Percentiles rank a stretch among this genome's conserved stretches.
phyloP scores from a whole-genome alignment of 2,113 vertebrate species.

The Galemys pyrenaicus region DNA sequence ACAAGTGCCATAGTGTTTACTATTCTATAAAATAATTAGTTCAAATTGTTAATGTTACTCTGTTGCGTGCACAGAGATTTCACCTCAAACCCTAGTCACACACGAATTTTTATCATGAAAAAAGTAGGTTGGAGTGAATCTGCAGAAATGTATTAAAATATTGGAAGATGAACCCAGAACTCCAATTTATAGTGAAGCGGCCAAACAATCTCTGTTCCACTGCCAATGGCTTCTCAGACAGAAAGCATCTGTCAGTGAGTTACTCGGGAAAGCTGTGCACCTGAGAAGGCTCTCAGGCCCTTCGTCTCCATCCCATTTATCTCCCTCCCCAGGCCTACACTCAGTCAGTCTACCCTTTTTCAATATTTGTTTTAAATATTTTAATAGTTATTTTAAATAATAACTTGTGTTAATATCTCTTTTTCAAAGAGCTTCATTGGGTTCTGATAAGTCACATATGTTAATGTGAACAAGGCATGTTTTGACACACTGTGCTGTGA shows the following conservation, averaged over 20 bases:
- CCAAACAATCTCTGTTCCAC: neutral
- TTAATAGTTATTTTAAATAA: neutral
- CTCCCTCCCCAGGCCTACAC: neutral
- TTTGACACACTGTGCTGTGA: neutral
- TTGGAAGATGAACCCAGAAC: neutral
- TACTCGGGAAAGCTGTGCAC: no score
- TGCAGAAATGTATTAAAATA: neutral
- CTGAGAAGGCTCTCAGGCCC: accelerated
- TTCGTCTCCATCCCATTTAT: neutral
- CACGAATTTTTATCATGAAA: neutral
- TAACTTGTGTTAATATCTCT: neutral
- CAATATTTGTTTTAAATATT: neutral
- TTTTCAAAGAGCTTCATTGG: neutral
- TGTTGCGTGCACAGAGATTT: neutral
- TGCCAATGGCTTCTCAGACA: neutral
- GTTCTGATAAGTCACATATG: neutral
- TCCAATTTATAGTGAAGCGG: neutral
- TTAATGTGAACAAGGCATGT: neutral
- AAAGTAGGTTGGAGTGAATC: neutral
- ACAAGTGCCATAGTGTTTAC: neutral
- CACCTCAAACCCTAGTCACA: neutral
- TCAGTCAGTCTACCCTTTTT: neutral
- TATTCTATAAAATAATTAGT: neutral
- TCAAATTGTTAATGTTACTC: neutral
- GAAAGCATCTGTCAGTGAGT: no score